A percentile compares a stretch with the other conserved stretches of the same genome.
These are phyloP conservation scores for Patella pellucida DNA, from an alignment of 2,888 invertebrate species.

Conservation along the genomic window DNA sequence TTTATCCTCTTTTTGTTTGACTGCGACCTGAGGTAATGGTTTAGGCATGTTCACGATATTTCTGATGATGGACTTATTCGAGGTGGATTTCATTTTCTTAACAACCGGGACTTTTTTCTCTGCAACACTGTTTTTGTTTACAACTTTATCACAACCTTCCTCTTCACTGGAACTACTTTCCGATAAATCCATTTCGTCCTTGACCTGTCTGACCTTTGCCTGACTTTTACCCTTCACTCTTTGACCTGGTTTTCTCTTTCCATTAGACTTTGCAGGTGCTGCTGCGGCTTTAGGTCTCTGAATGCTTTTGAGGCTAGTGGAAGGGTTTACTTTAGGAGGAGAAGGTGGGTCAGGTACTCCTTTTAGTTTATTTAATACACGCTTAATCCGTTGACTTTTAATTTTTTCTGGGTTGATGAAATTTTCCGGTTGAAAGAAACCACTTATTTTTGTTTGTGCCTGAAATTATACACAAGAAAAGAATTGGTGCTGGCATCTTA, in stretches of 20 bases:
- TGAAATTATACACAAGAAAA: conserved; percentile 25
- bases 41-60: not conserved
- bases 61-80: not conserved
- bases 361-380: conserved; percentile 31
- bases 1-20: not conserved
- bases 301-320: not conserved
- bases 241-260: conserved; percentile 22
- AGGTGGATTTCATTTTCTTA: not conserved
- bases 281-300: not conserved
- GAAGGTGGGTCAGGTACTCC: not conserved
- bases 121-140: conserved; percentile 3
- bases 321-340: not conserved
- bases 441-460: conserved; percentile 44
- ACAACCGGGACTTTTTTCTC: conserved; percentile 2
- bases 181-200: conserved; percentile 42
- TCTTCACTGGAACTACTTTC: conserved; percentile 45
- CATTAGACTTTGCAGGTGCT: conserved; percentile 5
- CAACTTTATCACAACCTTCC: conserved; percentile 13
- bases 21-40: not conserved
- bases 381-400: conserved; percentile 40
- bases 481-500: too few species aligned
- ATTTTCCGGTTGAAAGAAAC: conserved; percentile 45
- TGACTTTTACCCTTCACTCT: conserved; percentile 14
- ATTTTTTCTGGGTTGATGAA: conserved; percentile 36
- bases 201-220: conserved; percentile 20